Percentiles rank a stretch among this genome's conserved stretches.
These are phyloP conservation scores for Nebria brevicollis DNA, from an alignment of 2,888 invertebrate genomes.

Conservation along the genomic window DNA sequence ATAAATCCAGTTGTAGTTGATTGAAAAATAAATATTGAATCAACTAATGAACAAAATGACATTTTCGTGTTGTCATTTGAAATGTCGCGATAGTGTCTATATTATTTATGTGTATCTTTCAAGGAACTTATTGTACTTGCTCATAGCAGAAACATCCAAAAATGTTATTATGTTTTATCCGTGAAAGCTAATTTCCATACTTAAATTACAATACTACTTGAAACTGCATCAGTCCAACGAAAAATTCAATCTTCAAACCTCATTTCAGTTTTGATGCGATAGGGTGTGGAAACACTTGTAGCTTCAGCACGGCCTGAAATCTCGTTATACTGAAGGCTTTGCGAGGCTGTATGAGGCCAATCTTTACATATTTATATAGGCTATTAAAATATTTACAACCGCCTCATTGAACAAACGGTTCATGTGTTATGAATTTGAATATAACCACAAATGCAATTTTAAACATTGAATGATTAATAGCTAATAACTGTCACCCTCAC, in stretches of 20 bases:
- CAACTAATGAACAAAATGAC: background rate
- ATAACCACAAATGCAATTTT: background rate
- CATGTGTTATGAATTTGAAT: background rate
- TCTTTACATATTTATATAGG: constrained; percentile 1
- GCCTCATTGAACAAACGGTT: background rate
- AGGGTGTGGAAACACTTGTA: background rate
- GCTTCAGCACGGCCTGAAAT: background rate
- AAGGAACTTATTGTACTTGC: background rate
- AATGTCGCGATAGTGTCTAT: background rate
- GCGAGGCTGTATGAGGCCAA: background rate
- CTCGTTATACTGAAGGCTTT: background rate
- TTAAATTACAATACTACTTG: background rate
- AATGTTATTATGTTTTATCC: background rate
- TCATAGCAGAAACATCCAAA: background rate
- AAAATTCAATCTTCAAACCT: background rate
- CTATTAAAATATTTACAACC: background rate
- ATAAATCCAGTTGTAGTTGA: background rate
- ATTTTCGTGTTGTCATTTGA: background rate
- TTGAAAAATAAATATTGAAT: background rate
- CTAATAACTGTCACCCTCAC: background rate
- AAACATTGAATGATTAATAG: background rate
- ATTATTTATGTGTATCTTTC: background rate
- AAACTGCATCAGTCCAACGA: background rate
- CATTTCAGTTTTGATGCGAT: background rate
- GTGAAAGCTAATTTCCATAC: background rate